Percentiles rank a stretch among this genome's conserved stretches.
phyloP scores from a whole-genome alignment of 1,140 invertebrate genomes.

The Drosophila gunungcola region DNA sequence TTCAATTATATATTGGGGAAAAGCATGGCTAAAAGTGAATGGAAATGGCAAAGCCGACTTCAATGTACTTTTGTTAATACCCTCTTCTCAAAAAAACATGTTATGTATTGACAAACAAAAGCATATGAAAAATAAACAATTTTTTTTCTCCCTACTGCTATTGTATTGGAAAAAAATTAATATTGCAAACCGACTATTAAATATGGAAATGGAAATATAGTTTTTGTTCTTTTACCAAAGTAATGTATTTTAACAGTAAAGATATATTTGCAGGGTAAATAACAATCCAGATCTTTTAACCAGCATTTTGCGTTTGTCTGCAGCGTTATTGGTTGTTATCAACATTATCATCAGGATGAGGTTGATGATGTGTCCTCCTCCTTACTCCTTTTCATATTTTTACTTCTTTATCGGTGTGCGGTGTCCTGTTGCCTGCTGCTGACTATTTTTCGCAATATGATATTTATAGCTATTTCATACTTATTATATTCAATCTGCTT shows the following conservation, averaged over 20 bases:
- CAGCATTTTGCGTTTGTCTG: neutral
- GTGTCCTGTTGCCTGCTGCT: slow-evolving; percentile 52
- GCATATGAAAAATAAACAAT: neutral
- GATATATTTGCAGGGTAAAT: neutral
- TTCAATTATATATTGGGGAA: slow-evolving; percentile 74
- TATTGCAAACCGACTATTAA: no score
- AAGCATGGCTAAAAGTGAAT: slow-evolving; percentile 16
- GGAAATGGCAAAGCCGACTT: no score
- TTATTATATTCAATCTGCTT: slow-evolving; percentile 78
- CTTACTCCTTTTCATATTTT: neutral
- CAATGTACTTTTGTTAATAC: slow-evolving; percentile 1
- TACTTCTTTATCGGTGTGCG: neutral
- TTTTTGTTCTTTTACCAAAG: no score
- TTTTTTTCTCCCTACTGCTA: neutral
- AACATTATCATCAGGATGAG: slow-evolving; percentile 44
- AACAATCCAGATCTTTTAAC: neutral
- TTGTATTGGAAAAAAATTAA: no score
- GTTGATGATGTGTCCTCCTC: slow-evolving; percentile 3
- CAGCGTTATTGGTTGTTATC: slow-evolving; percentile 40
- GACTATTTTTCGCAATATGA: slow-evolving; percentile 73
- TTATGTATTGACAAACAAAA: no score
- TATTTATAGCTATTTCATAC: slow-evolving; percentile 81
- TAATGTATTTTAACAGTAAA: neutral
- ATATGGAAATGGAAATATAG: no score
- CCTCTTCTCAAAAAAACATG: neutral